Conservation (phyloP, 2,797 vertebrate species). For the Microctenopoma steveboyesi region DNA sequence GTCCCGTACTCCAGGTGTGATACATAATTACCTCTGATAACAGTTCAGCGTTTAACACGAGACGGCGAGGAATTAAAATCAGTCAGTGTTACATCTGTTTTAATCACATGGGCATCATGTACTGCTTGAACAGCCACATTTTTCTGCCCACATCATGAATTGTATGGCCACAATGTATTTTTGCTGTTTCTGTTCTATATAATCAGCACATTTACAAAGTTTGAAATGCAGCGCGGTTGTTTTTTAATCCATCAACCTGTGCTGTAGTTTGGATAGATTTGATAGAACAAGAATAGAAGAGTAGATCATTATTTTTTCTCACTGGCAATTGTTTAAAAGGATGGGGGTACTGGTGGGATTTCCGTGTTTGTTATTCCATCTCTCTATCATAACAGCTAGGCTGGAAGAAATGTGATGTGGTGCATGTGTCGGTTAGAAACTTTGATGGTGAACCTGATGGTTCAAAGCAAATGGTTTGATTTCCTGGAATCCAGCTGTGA, state of each 20-base stretch:
- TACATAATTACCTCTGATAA: slow-evolving; percentile 33
- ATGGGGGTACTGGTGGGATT: background rate
- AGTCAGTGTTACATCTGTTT: background rate
- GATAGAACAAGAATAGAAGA: background rate
- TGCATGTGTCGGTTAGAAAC: slow-evolving; percentile 2
- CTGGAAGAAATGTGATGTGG: background rate
- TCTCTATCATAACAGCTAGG: slow-evolving; percentile 2
- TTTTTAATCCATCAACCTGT: background rate
- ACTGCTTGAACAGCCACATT: background rate
- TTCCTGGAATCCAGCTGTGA: background rate
- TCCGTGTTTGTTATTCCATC: background rate
- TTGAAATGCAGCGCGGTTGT: background rate
- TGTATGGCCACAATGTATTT: background rate
- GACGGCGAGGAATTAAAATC: slow-evolving; percentile 13
- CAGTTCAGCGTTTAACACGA: slow-evolving; percentile 12
- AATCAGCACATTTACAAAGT: background rate
- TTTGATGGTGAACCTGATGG: background rate
- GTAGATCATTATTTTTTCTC: background rate
- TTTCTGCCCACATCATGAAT: slow-evolving; percentile 11
- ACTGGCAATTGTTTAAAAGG: background rate
- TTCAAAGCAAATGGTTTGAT: background rate
- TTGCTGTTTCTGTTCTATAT: background rate
- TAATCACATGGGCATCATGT: background rate
- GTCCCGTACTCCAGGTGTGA: background rate
- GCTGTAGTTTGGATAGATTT: background rate